Conservation (phyloP, 2,797 vertebrate genomes). For the Sitta carolinensis region DNA sequence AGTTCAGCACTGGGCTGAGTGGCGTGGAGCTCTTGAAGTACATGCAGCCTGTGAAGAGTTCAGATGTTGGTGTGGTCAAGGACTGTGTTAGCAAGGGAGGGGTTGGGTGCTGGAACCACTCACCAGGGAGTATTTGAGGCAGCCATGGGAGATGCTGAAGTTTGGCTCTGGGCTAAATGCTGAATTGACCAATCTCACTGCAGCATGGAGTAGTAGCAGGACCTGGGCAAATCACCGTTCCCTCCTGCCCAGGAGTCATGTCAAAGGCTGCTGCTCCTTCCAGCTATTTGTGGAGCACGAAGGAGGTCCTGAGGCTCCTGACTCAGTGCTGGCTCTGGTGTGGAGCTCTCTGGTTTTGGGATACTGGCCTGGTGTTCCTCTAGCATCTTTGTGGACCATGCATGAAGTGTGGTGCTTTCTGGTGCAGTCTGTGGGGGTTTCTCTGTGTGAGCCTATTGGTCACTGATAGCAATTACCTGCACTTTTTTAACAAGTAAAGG, state of each 20-base stretch:
- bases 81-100: neutral
- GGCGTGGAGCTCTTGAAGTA: accelerated
- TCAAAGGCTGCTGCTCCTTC: neutral
- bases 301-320: neutral
- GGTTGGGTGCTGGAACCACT: neutral
- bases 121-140: accelerated
- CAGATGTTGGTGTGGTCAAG: neutral
- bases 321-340: neutral
- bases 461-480: neutral
- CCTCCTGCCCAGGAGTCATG: neutral
- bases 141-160: accelerated
- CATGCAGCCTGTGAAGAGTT: neutral
- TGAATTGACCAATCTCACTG: accelerated
- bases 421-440: neutral
- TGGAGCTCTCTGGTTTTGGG: neutral
- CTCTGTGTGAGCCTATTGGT: neutral
- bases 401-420: neutral
- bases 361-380: neutral
- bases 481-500: neutral
- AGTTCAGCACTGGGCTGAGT: neutral
- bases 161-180: neutral
- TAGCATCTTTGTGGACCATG: neutral
- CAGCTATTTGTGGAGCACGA: accelerated
- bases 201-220: neutral
- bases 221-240: neutral